These are phyloP conservation scores for Saiga tatarica DNA, from an alignment of 2,113 vertebrate species.

Conservation along the genomic window DNA sequence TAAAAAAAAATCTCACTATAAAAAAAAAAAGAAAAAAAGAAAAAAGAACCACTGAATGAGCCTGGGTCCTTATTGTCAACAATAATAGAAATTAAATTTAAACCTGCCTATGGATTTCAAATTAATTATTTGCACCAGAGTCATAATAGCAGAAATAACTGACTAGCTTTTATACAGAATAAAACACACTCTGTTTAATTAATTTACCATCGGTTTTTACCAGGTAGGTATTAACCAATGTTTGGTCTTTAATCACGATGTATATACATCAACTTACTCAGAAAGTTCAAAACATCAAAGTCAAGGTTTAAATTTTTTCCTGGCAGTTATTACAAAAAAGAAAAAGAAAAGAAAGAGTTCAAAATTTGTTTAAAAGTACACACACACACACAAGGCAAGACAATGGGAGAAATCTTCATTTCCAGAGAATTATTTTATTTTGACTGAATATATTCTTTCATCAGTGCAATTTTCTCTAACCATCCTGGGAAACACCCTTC, in stretches of 20 bases:
- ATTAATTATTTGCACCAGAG: conserved; percentile 29
- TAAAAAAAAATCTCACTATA: background rate
- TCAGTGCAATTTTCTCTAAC: background rate
- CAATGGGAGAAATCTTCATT: background rate
- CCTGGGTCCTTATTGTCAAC: background rate
- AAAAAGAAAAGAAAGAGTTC: conserved; percentile 21
- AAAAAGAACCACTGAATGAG: background rate
- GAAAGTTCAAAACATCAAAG: conserved; percentile 34
- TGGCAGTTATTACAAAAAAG: background rate
- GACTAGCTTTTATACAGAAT: background rate
- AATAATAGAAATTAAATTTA: background rate
- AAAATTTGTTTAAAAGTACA: background rate
- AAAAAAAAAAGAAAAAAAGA: background rate
- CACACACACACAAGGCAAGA: background rate
- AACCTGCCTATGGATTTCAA: conserved; percentile 35
- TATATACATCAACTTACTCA: background rate
- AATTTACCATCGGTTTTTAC: background rate
- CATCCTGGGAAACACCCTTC: background rate
- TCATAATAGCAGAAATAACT: conserved; percentile 29
- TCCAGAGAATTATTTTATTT: conserved; percentile 2
- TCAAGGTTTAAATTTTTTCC: conserved; percentile 34
- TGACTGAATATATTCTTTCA: background rate
- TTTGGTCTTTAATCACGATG: conserved; percentile 51
- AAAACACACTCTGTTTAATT: conserved; percentile 20
- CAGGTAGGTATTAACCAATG: background rate